phyloP scores from a whole-genome alignment of 2,113 vertebrate species.

The Natator depressus region DNA sequence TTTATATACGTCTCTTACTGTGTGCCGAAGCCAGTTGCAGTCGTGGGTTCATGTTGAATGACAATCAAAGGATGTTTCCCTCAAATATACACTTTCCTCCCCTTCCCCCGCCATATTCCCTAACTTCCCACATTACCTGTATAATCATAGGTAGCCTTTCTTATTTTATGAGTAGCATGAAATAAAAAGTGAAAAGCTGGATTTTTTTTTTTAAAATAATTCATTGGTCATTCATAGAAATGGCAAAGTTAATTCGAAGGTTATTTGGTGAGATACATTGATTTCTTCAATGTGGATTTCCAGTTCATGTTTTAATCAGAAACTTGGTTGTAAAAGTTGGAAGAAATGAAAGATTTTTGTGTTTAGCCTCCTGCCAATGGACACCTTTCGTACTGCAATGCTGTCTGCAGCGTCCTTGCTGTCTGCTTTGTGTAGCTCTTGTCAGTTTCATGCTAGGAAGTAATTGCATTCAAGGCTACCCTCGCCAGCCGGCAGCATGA shows the following conservation, averaged over 20 bases:
- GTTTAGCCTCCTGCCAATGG: not conserved
- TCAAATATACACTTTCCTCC: not conserved
- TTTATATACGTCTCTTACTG: not conserved
- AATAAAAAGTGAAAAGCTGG: not conserved
- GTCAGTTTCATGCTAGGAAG: not conserved
- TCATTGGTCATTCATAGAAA: not conserved
- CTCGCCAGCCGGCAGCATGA: not conserved
- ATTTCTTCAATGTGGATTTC: not conserved
- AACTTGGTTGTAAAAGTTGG: not conserved
- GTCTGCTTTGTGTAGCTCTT: not conserved
- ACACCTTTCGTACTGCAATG: not conserved
- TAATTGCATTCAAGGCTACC: not conserved
- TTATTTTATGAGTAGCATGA: not conserved
- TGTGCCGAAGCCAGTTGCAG: conserved; percentile 6
- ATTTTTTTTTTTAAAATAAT: not conserved
- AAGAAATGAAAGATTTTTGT: not conserved
- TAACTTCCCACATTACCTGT: not conserved
- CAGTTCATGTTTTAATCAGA: not conserved
- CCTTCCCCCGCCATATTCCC: not conserved
- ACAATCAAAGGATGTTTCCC: not conserved
- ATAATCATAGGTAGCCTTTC: not conserved
- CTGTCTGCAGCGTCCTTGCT: not conserved
- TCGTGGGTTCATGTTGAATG: conserved; percentile 5
- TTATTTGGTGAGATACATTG: rapidly evolving
- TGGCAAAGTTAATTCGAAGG: not conserved